Conservation (phyloP, 1,140 invertebrate genomes). For the Bombyx mandarina region DNA sequence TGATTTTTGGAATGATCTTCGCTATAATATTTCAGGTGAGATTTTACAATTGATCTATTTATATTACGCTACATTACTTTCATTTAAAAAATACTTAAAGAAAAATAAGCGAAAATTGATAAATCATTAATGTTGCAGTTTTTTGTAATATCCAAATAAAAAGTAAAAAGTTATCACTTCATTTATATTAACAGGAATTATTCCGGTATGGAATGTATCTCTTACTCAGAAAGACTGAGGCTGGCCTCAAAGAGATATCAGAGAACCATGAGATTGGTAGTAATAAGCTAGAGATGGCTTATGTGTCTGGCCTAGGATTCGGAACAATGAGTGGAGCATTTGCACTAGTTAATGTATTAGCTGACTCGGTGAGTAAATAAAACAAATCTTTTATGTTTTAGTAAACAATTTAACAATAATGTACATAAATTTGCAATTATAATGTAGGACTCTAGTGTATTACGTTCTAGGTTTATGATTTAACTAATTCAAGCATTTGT, state of each 20-base stretch:
- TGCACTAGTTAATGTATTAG: conserved; percentile 93
- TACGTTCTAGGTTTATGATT: too few species aligned
- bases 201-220: conserved; percentile 86
- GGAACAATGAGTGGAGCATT: conserved; percentile 96
- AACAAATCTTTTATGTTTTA: not conserved
- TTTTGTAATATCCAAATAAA: too few species aligned
- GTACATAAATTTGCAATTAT: not conserved
- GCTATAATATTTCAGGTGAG: conserved; percentile 84
- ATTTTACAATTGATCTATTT: not conserved
- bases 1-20: conserved; percentile 90
- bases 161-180: too few species aligned
- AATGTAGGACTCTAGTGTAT: not conserved
- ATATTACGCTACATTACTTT: not conserved
- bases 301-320: conserved; percentile 96
- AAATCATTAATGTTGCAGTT: not conserved
- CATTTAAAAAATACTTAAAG: not conserved
- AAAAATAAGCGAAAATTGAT: not conserved
- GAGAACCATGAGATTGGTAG: conserved; percentile 82
- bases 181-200: conserved; percentile 65
- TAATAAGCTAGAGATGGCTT: conserved; percentile 92
- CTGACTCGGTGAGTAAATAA: conserved; percentile 79
- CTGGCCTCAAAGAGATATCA: conserved; percentile 88
- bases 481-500: too few species aligned
- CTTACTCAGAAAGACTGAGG: conserved; percentile 88
- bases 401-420: too few species aligned